These are phyloP conservation scores for Tribolium madens DNA, from an alignment of 1,140 invertebrate genomes.

Conservation along the genomic window DNA sequence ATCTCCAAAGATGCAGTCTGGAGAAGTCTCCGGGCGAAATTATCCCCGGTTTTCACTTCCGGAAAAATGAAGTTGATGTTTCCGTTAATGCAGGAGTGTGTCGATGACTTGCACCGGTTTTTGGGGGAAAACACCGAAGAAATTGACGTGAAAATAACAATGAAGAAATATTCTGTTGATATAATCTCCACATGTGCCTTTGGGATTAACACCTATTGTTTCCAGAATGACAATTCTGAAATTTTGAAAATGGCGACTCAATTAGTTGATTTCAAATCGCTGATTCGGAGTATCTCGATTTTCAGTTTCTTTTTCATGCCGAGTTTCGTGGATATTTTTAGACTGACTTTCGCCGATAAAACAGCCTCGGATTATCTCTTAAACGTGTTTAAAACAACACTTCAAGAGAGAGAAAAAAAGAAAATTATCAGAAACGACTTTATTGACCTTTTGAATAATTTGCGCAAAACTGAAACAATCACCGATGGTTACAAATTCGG, in stretches of 20 bases:
- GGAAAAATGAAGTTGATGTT: conserved; percentile 51
- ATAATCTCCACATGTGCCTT: conserved; percentile 50
- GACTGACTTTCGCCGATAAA: conserved; percentile 50
- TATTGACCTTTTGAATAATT: conserved; percentile 69
- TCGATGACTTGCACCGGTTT: conserved; percentile 24
- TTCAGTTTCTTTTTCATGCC: conserved; percentile 54
- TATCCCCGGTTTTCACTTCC: conserved; percentile 47
- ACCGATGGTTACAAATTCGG: conserved; percentile 42
- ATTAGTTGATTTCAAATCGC: conserved; percentile 32
- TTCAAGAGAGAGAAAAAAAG: conserved; percentile 58
- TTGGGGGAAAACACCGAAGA: not conserved
- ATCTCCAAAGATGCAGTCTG: conserved; percentile 40
- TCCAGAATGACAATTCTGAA: conserved; percentile 42
- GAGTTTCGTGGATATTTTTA: conserved; percentile 49
- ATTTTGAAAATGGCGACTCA: conserved; percentile 31
- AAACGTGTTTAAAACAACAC: conserved; percentile 53
- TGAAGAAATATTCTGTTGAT: conserved; percentile 45
- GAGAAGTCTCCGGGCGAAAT: conserved; percentile 40
- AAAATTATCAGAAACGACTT: conserved; percentile 67
- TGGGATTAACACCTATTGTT: conserved; percentile 43
- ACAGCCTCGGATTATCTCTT: conserved; percentile 54
- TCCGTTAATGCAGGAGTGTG: conserved; percentile 48
- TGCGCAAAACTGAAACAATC: conserved; percentile 61
- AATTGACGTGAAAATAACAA: conserved; percentile 18
- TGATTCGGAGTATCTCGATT: conserved; percentile 33